Percentiles rank a stretch among this genome's conserved stretches.
Conservation (phyloP, 2,113 vertebrate genomes). For the Atherinomorus stipes region DNA sequence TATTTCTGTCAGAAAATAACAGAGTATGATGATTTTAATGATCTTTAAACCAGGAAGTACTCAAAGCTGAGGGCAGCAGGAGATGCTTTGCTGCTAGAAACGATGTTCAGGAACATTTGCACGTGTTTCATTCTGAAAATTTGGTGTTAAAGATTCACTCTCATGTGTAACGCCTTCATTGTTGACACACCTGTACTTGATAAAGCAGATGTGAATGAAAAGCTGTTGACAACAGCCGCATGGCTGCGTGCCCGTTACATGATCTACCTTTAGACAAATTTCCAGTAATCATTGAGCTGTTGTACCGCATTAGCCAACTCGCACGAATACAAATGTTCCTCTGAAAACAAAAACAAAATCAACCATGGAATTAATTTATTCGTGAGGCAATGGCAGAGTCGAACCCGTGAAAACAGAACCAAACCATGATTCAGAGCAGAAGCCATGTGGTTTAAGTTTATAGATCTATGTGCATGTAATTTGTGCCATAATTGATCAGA, state of each 20-base stretch:
- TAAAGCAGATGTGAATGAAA: neutral
- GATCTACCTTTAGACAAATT: conserved; percentile 18
- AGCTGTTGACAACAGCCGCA: neutral
- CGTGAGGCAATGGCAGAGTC: conserved; percentile 49
- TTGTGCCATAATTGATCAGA: conserved; percentile 62
- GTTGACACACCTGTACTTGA: conserved; percentile 7
- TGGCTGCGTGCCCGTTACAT: conserved; percentile 15
- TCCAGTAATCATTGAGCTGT: conserved; percentile 41
- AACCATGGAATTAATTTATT: conserved; percentile 64
- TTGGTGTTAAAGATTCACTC: conserved; percentile 2
- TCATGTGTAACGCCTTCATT: neutral
- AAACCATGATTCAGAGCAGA: conserved; percentile 65
- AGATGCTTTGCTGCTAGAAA: neutral
- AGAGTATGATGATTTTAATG: neutral
- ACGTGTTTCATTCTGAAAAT: neutral
- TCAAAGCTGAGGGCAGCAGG: conserved; percentile 2
- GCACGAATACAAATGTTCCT: conserved; percentile 52
- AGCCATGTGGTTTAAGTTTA: conserved; percentile 71
- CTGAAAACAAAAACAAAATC: conserved; percentile 55
- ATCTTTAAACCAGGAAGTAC: neutral
- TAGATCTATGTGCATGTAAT: conserved; percentile 69
- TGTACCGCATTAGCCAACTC: conserved; percentile 41
- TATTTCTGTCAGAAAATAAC: neutral
- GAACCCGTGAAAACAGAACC: conserved; percentile 59
- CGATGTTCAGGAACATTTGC: neutral